Percentiles rank a stretch among this genome's conserved stretches.
Evolutionary conservation across 2,113 vertebrate species (phyloP).

Genomic region (Chlamydotis undulata): DNA sequence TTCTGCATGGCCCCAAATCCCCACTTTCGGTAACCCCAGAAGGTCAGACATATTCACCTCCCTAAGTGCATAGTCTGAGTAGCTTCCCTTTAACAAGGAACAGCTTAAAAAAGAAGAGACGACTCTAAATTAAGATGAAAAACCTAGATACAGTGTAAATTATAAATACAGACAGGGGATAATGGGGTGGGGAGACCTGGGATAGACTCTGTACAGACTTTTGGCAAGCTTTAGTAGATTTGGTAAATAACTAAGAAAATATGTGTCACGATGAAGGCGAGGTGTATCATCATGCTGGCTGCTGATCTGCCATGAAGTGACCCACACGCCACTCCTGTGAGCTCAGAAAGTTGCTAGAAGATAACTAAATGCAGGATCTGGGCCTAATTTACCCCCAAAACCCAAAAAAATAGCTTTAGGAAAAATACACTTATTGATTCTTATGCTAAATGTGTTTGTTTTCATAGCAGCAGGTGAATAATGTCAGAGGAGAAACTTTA

Average conservation of each 20-base stretch:
- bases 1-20: fast-evolving
- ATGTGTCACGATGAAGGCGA: fast-evolving
- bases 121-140: not conserved
- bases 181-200: not conserved
- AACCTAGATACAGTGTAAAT: not conserved
- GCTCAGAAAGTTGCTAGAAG: not conserved
- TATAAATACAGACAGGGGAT: not conserved
- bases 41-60: not conserved
- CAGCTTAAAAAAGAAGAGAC: not conserved
- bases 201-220: not conserved
- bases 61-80: not conserved
- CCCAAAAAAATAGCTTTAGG: not conserved
- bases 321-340: not conserved
- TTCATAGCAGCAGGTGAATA: slow-evolving; percentile 45
- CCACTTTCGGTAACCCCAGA: not conserved
- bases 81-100: not conserved
- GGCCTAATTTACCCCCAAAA: not conserved
- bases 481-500: slow-evolving; percentile 1
- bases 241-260: not conserved
- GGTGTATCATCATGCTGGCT: not conserved
- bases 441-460: not conserved
- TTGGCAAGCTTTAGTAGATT: not conserved
- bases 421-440: not conserved
- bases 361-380: not conserved
- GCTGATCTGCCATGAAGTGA: not conserved